These are phyloP conservation scores for Chrysotoxum bicinctum DNA, from an alignment of 2,888 invertebrate species.

Conservation along the genomic window DNA sequence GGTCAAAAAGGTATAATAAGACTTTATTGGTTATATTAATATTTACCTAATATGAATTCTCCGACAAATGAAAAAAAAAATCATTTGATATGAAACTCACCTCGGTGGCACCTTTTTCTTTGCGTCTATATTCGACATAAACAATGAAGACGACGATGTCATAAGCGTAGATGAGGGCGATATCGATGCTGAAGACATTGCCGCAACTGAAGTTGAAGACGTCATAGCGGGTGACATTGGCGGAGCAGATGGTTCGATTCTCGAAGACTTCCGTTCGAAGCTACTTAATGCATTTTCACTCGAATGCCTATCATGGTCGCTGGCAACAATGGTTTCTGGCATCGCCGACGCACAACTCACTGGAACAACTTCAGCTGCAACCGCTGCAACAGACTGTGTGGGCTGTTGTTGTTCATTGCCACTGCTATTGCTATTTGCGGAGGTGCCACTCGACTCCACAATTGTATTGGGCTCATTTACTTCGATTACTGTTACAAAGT, in stretches of 20 bases:
- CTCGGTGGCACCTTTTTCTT: slow-evolving; percentile 87
- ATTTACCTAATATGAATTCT: too few relatives aligned
- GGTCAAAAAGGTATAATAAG: too few relatives aligned
- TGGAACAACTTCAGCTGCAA: slow-evolving; percentile 65
- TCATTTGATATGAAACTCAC: slow-evolving; percentile 78
- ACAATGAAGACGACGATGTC: slow-evolving; percentile 82
- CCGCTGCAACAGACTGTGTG: slow-evolving; percentile 60
- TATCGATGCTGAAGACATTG: slow-evolving; percentile 71
- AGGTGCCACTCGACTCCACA: slow-evolving; percentile 53
- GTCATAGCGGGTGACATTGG: slow-evolving; percentile 79
- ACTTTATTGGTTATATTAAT: too few relatives aligned
- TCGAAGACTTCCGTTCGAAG: slow-evolving; percentile 77
- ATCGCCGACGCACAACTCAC: slow-evolving; percentile 66
- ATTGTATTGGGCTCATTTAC: slow-evolving; percentile 87
- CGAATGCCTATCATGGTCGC: slow-evolving; percentile 60
- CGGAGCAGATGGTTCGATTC: slow-evolving; percentile 78
- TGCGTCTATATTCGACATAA: slow-evolving; percentile 81
- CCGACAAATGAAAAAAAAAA: too few relatives aligned
- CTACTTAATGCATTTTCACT: slow-evolving; percentile 77
- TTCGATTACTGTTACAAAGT: slow-evolving; percentile 94
- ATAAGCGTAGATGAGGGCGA: slow-evolving; percentile 79
- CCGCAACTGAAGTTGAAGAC: slow-evolving; percentile 68
- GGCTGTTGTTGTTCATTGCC: slow-evolving; percentile 29
- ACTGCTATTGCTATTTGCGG: slow-evolving; percentile 20
- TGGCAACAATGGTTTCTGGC: slow-evolving; percentile 67